Evolutionary conservation across 1,140 invertebrate species (phyloP), one percentile per base, ranked within the genome.

Genomic region (Rhysida immarginata): DNA sequence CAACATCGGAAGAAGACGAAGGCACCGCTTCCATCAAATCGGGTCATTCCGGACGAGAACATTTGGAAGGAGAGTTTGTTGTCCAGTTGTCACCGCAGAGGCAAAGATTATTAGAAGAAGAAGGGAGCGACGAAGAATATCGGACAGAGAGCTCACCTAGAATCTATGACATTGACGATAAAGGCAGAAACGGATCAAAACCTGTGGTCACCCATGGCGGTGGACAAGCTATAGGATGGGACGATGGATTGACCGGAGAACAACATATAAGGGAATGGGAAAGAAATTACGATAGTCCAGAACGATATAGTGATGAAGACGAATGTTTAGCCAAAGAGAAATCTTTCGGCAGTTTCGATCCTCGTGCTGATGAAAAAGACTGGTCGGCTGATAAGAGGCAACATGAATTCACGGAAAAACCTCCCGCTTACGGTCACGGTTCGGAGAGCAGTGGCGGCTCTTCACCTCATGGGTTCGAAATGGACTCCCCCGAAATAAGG

Each of bases 111-210:
- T 27, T 18, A 16, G 50, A 55, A 2, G 53, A 11, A 8, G 81
- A 84, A 62, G 79, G 79, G 0, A 79, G 83, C 58, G 70, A 83
- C 42, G 81, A 84, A 2, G 58, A 41, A 42, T 27, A 42, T 46
- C 16, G 23, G 24, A 23, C 27, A 48, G 2, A 29, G 29, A 18
- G n/a, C 43, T 42, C 27, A 3, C 8, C 26, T 50, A 5, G 8
- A 20, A 51, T 3, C 21, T 20, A 5, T 8, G 13, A 27, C 3
- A 27, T 25, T 2, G 49, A 51, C 8, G 26, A 25, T 51, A 8
- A 5, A 8, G 23, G 45, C 11, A 13, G 45, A 14, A 51, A 51
- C 26, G 49, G 49, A 16, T 11, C 45, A 14, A 48, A 48, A 20
- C 45, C 45, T 13, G 8, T 23, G 14, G 14, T 48, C 11, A 20